Percentiles rank a stretch among this genome's conserved stretches.
phyloP scores from a whole-genome alignment of 2,113 vertebrate species.

The Zosterops lateralis region DNA sequence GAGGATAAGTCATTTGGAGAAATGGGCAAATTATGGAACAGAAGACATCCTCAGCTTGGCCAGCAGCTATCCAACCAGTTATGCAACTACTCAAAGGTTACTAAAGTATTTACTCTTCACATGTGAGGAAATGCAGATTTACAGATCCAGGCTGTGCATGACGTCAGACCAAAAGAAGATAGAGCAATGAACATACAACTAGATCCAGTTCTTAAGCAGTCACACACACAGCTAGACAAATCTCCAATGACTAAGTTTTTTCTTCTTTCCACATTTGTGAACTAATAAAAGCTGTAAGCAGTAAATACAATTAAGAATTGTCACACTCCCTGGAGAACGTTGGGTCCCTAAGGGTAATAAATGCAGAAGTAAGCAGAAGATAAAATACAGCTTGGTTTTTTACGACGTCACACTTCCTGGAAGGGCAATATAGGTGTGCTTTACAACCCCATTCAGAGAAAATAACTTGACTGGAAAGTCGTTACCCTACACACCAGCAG shows the following conservation, averaged over 20 bases:
- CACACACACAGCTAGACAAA: background rate
- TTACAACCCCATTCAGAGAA: conserved; percentile 18
- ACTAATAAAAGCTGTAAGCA: background rate
- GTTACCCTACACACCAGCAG: background rate
- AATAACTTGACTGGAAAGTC: conserved; percentile 1
- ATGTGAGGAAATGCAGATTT: background rate
- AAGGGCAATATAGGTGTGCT: conserved; percentile 9
- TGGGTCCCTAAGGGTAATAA: conserved; percentile 30
- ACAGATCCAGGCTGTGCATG: background rate
- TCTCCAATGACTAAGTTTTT: background rate
- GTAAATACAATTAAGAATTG: conserved; percentile 23
- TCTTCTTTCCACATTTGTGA: background rate
- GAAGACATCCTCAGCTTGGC: background rate
- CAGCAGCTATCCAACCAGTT: background rate
- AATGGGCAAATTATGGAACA: background rate
- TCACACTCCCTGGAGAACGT: conserved; percentile 20
- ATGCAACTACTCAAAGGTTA: background rate
- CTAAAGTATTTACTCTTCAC: background rate
- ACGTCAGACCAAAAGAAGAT: background rate
- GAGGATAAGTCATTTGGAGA: background rate
- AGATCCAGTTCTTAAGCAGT: background rate
- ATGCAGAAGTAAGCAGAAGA: conserved; percentile 8
- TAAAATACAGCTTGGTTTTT: conserved; percentile 30
- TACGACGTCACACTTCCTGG: conserved; percentile 47
- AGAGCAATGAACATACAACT: background rate